These are phyloP conservation scores for Muscicapa adusta DNA, from an alignment of 2,113 vertebrate species.

Conservation along the genomic window DNA sequence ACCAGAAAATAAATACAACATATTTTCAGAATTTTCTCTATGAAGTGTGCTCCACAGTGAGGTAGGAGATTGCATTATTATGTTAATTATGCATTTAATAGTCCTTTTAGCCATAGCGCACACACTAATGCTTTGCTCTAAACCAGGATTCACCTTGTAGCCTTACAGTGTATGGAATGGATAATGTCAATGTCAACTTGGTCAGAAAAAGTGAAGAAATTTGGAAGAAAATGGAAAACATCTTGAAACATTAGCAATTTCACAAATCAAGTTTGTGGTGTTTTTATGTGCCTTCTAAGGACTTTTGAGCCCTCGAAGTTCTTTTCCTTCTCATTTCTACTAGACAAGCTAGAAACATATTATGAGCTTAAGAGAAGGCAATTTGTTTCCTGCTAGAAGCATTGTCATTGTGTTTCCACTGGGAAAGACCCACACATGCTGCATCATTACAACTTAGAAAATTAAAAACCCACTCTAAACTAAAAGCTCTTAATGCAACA, in stretches of 20 bases:
- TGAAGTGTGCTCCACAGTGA: background rate
- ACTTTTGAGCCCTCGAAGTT: background rate
- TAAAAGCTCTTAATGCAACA: background rate
- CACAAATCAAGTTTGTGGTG: background rate
- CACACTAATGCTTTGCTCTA: background rate
- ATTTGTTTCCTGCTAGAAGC: background rate
- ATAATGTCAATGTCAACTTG: background rate
- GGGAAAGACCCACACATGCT: background rate
- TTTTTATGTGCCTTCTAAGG: background rate
- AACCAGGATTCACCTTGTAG: background rate
- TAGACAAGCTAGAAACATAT: background rate
- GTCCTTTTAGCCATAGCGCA: background rate
- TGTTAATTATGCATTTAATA: background rate
- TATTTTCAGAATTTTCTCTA: background rate
- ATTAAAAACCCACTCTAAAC: background rate
- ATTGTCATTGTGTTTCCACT: background rate
- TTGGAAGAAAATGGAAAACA: background rate
- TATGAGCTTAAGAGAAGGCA: background rate
- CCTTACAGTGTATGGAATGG: background rate
- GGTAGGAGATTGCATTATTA: background rate
- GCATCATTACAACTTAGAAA: background rate
- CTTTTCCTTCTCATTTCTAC: background rate
- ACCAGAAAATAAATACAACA: background rate
- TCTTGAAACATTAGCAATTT: background rate
- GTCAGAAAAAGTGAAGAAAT: background rate